Base-by-base conservation (phyloP, 2,113 vertebrate genomes). In the Tilapia sparmanii region DNA sequence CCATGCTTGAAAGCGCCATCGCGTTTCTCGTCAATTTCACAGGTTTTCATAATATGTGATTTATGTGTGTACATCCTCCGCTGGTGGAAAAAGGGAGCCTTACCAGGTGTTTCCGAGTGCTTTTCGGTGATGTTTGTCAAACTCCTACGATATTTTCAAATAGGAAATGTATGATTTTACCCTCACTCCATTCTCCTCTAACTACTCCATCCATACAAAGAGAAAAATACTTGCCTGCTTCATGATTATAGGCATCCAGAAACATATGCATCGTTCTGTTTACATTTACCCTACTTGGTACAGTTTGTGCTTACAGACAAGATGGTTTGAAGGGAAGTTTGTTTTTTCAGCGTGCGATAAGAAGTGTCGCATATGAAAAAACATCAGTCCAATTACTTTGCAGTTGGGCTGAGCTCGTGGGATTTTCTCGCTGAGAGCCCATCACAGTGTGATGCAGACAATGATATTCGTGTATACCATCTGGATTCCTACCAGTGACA, bases 401-500 rank as follows among this genome's bases (percentile, higher is more conserved):
- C 86, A 82, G 57, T 88, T 80, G 80, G 88, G 45, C 40, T 8
- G 31, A 85, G 61, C 71, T 73, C 22, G 22, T 63, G 84, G 35
- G 63, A 85, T 83, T 81, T 86, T 53, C 57, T 81, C 59, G 35
- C 55, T 19, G 80, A 84, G 88, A 87, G 81, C 76, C 91, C 86
- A 76, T 85, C 76, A 80, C 54, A 81, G 73, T 76, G 76, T 79
- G 42, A 84, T 55, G 29, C 22, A 55, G 33, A 53, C 55, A 71
- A 59, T 50, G 16, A 22, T 18, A 45, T 90, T 87, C 78, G 85
- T 89, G 54, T 66, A 59, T 83, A 71, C 86, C 92, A 94, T 93
- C 89, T 94, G 94, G 91, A 92, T 88, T 71, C 81, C 83, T 87
- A 78, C 85, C 81, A 38, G 55, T 82, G 61, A 89, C 66, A 76